Evolutionary conservation across 2,797 vertebrate species (phyloP).

Genomic region (Momotus momota): DNA sequence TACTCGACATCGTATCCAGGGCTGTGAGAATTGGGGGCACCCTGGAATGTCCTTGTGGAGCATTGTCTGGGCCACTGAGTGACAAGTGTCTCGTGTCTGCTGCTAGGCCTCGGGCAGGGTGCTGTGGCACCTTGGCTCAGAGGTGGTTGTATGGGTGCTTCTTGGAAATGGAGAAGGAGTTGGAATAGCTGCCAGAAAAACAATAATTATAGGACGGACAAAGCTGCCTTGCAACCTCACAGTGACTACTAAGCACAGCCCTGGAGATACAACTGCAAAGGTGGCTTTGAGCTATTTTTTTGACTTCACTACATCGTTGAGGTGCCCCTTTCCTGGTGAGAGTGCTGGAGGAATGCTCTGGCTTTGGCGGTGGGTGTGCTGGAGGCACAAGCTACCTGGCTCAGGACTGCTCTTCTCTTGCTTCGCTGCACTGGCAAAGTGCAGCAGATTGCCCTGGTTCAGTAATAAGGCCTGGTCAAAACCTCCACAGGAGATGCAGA

Average conservation of each 20-base stretch:
- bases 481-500: neutral
- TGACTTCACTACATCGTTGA: neutral
- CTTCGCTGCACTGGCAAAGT: neutral
- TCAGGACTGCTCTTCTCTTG: neutral
- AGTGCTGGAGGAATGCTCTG: neutral
- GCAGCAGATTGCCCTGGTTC: neutral
- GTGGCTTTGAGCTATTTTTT: neutral
- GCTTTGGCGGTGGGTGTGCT: neutral
- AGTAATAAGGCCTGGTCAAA: neutral
- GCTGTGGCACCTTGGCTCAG: neutral
- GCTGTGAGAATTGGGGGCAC: neutral
- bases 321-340: neutral
- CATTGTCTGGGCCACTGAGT: neutral
- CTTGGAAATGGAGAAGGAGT: neutral
- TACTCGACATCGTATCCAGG: neutral
- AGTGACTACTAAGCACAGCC: neutral
- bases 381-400: neutral
- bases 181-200: neutral
- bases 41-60: neutral
- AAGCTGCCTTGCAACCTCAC: neutral
- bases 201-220: neutral
- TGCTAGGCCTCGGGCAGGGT: neutral
- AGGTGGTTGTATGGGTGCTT: neutral
- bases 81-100: neutral
- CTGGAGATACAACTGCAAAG: neutral